These are phyloP conservation scores for Hyaena hyaena DNA, from an alignment of 2,113 vertebrate genomes.

Conservation along the genomic window DNA sequence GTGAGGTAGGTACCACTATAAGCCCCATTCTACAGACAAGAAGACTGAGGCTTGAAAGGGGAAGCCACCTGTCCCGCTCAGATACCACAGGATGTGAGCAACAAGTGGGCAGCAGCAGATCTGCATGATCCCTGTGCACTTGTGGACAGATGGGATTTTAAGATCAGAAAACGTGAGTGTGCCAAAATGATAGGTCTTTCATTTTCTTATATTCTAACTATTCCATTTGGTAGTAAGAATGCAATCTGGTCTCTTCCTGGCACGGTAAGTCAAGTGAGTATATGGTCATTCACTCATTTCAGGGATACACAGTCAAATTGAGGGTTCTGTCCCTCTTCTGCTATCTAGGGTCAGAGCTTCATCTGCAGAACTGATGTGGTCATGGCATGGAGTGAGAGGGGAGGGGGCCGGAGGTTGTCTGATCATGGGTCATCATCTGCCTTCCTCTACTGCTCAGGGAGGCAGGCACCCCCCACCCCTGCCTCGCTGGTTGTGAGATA, in stretches of 20 bases:
- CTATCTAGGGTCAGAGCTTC: background rate
- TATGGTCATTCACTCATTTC: background rate
- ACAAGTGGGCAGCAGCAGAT: background rate
- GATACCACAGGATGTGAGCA: background rate
- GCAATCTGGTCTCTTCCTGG: background rate
- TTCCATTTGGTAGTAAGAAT: background rate
- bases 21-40: background rate
- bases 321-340: background rate
- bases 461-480: background rate
- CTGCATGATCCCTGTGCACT: background rate
- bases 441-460: background rate
- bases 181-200: background rate
- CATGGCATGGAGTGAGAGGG: background rate
- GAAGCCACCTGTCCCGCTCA: background rate
- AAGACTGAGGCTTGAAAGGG: background rate
- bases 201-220: background rate
- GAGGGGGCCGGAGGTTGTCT: background rate
- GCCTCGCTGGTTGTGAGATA: background rate
- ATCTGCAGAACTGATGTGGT: background rate
- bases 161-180: slow-evolving; percentile 1
- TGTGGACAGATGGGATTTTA: background rate
- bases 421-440: background rate
- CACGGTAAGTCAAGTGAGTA: background rate
- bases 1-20: background rate
- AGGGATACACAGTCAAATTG: background rate